Conservation (phyloP, 2,888 invertebrate species). For the Platycheirus rosarum region DNA sequence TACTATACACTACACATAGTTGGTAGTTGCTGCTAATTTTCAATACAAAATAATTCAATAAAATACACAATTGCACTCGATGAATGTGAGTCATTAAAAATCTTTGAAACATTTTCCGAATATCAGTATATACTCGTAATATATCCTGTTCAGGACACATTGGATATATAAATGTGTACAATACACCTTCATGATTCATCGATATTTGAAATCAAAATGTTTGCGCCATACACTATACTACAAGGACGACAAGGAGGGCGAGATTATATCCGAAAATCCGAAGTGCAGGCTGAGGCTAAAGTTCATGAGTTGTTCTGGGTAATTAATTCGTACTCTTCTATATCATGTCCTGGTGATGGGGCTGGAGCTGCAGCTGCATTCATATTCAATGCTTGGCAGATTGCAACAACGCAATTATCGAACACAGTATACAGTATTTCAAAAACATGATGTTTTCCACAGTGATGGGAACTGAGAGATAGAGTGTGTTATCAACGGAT, state of each 20-base stretch:
- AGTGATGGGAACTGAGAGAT: slow-evolving; percentile 10
- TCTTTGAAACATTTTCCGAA: slow-evolving; percentile 27
- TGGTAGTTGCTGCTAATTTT: slow-evolving; percentile 40
- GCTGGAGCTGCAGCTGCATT: neutral
- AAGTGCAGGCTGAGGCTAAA: slow-evolving; percentile 29
- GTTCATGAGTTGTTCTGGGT: slow-evolving; percentile 66
- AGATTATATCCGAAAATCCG: slow-evolving; percentile 2
- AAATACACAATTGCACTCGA: slow-evolving; percentile 57
- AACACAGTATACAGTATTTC: slow-evolving; percentile 28
- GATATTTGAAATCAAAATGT: slow-evolving; percentile 27
- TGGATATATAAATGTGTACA: too few relatives aligned
- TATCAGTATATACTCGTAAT: neutral
- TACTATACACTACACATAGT: neutral
- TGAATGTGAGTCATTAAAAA: slow-evolving; percentile 50
- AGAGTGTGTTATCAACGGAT: slow-evolving; percentile 26
- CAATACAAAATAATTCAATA: slow-evolving; percentile 63
- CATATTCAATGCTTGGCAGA: slow-evolving; percentile 27
- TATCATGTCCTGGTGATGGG: neutral
- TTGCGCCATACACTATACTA: neutral
- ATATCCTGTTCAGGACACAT: neutral
- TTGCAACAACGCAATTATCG: slow-evolving; percentile 55
- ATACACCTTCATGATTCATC: neutral
- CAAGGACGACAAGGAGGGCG: too few relatives aligned
- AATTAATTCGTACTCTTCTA: slow-evolving; percentile 52
- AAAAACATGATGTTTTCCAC: slow-evolving; percentile 20